Evolutionary conservation across 1,140 invertebrate genomes (phyloP), one percentile per base, ranked within the genome.

Genomic region (Heliconius hermathena): DNA sequence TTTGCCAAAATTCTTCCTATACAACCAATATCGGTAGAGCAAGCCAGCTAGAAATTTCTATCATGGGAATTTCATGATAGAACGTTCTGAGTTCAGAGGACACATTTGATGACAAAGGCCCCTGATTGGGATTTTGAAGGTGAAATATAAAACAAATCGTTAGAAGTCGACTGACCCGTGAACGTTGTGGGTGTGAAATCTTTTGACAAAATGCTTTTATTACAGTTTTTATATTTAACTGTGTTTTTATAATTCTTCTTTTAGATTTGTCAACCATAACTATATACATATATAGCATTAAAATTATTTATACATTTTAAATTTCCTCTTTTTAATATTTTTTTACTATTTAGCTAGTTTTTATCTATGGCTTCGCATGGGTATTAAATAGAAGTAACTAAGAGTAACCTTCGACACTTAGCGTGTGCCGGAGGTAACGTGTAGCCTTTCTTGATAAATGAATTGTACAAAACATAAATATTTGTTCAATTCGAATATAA

Each of bases 41-140:
- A 29, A 66, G 60, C 26, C 22, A 29, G 13, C 22, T 16, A 66
- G 60, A 66, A 66, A 66, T 29, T 66, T 66, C 60, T 66, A 26
- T 22, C 26, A 29, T 66, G 60, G 54, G 60, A 66, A 66, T 66
- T 66, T 22, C 9, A 66, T 26, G 60, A 66, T 66, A 66, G 22
- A 66, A 76, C 41, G 66, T 70, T 29, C 74, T 38, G 9, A 76
- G 54, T 70, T 70, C 41, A 46, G 41, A 57, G 74, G 54, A 38
- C 73, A 49, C 73, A 60, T 49, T 57, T 71, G 60, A 66, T 66
- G 74, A 76, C 74, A 76, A 76, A 76, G 18, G 74, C 52, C 52
- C 22, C 66, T 76, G 74, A 76, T 76, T 76, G 74, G 41, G 60
- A 46, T 71, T 66, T 38, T 4, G 36, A 49, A 60, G 36, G 60